Evolutionary conservation across 2,888 invertebrate genomes (phyloP).

Genomic region (Abrostola tripartita): DNA sequence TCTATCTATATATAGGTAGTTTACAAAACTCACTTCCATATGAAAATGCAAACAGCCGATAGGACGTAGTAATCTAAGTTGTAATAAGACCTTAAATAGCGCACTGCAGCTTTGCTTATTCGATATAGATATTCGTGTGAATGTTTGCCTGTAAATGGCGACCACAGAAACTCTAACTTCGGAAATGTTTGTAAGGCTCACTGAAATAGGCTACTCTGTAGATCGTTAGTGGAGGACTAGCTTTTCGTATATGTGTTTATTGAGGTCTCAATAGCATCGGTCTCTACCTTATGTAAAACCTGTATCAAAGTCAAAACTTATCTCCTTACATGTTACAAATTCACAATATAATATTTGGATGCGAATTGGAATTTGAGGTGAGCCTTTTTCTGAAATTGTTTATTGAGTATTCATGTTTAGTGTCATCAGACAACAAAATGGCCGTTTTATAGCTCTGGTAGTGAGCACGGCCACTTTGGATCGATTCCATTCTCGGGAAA

Average conservation of each 20-base stretch:
- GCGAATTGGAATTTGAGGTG: too few relatives aligned
- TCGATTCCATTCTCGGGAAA: constrained; percentile 2
- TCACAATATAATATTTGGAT: background rate
- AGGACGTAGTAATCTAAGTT: too few relatives aligned
- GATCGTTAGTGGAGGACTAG: constrained; percentile 48
- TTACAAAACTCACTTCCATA: too few relatives aligned
- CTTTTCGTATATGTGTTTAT: constrained; percentile 49
- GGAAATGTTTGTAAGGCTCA: constrained; percentile 50
- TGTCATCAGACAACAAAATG: background rate
- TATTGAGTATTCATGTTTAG: too few relatives aligned
- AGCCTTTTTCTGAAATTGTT: too few relatives aligned
- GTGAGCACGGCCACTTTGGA: background rate
- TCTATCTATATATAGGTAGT: too few relatives aligned
- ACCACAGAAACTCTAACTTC: constrained; percentile 30
- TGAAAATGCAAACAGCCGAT: too few relatives aligned
- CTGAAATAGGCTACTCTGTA: constrained; percentile 47
- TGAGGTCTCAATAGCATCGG: constrained; percentile 45
- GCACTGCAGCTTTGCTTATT: background rate
- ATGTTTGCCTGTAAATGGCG: constrained; percentile 43
- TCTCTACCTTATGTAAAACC: constrained; percentile 4
- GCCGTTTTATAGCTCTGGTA: background rate
- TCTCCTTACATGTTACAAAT: background rate
- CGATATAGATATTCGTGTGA: constrained; percentile 32
- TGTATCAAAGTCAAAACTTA: background rate
- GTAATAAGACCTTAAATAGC: too few relatives aligned